Percentiles rank a stretch among this genome's conserved stretches.
phyloP scores from a whole-genome alignment of 2,113 vertebrate species.

The Oryzias celebensis region DNA sequence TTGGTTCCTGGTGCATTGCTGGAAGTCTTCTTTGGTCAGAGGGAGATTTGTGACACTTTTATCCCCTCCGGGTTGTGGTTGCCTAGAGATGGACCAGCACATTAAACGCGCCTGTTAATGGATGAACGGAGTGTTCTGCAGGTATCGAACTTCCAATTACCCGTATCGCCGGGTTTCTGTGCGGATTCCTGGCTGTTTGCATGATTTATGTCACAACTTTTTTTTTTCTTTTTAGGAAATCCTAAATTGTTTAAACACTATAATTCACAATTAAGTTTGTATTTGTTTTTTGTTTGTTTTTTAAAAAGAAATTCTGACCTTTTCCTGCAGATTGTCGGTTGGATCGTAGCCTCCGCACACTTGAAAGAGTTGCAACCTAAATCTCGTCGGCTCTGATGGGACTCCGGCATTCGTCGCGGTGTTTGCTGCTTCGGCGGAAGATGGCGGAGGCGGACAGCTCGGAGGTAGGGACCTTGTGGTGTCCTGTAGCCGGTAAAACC shows the following conservation, averaged over 20 bases:
- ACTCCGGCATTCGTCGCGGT: conserved; percentile 97
- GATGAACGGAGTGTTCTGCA: conserved; percentile 15
- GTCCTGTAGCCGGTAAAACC: conserved; percentile 41
- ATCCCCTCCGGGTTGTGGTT: background rate
- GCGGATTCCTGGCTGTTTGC: conserved; percentile 34
- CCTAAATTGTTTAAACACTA: background rate
- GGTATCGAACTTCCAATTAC: conserved; percentile 46
- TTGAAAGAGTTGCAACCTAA: conserved; percentile 60
- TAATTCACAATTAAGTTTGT: conserved; percentile 5
- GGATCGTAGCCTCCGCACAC: conserved; percentile 1
- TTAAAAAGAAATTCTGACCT: conserved; percentile 8
- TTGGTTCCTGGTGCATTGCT: background rate
- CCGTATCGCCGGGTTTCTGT: conserved; percentile 5
- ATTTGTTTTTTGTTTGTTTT: background rate
- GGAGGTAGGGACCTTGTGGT: conserved; percentile 84
- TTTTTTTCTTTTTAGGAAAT: conserved; percentile 6
- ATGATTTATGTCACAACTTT: conserved; percentile 50
- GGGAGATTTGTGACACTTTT: background rate
- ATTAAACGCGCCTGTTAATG: too few relatives aligned
- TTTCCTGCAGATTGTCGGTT: background rate
- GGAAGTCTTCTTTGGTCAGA: background rate
- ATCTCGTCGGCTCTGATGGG: conserved; percentile 91
- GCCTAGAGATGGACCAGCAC: too few relatives aligned
- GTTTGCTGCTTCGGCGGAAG: conserved; percentile 96
- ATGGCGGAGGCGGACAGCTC: conserved; percentile 95